A percentile compares a stretch with the other conserved stretches of the same genome.
Conservation (phyloP, 2,888 invertebrate genomes). For the Rhingia campestris region DNA sequence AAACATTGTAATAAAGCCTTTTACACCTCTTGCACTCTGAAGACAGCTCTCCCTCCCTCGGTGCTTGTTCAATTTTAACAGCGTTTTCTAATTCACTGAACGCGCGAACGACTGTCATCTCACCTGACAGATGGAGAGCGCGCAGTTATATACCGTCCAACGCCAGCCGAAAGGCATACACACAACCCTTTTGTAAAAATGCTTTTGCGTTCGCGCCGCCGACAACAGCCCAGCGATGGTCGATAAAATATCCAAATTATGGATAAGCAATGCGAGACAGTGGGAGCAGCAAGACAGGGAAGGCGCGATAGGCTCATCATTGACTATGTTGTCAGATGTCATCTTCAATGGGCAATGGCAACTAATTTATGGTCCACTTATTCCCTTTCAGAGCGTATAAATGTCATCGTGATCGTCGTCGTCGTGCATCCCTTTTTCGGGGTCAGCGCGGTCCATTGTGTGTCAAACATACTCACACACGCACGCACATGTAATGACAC, state of each 20-base stretch:
- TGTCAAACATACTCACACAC: slow-evolving; percentile 21
- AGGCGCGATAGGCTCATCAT: slow-evolving; percentile 40
- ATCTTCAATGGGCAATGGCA: slow-evolving; percentile 72
- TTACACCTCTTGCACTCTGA: slow-evolving; percentile 49
- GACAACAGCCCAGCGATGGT: slow-evolving; percentile 16
- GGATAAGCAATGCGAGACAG: slow-evolving; percentile 59
- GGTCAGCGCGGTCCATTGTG: slow-evolving; percentile 66
- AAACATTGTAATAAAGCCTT: slow-evolving; percentile 74
- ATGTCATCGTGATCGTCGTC: slow-evolving; percentile 68
- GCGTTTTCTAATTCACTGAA: slow-evolving; percentile 62
- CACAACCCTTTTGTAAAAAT: slow-evolving; percentile 60
- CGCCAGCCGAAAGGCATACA: slow-evolving; percentile 27
- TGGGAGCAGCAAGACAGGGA: slow-evolving; percentile 37
- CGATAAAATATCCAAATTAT: slow-evolving; percentile 73
- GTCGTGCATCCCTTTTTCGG: slow-evolving; percentile 70
- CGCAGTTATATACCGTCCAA: slow-evolving; percentile 30
- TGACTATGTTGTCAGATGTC: slow-evolving; percentile 74
- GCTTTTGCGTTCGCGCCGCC: slow-evolving; percentile 23
- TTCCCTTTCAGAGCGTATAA: slow-evolving; percentile 72
- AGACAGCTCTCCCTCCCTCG: neutral
- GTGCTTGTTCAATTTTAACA: slow-evolving; percentile 23
- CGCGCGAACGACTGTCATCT: slow-evolving; percentile 67
- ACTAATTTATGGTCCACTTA: slow-evolving; percentile 74
- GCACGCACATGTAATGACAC: slow-evolving; percentile 7
- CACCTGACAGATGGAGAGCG: slow-evolving; percentile 71